Evolutionary conservation across 2,797 vertebrate genomes (phyloP), one percentile per base, ranked within the genome.

Genomic region (Siniperca obscura): DNA sequence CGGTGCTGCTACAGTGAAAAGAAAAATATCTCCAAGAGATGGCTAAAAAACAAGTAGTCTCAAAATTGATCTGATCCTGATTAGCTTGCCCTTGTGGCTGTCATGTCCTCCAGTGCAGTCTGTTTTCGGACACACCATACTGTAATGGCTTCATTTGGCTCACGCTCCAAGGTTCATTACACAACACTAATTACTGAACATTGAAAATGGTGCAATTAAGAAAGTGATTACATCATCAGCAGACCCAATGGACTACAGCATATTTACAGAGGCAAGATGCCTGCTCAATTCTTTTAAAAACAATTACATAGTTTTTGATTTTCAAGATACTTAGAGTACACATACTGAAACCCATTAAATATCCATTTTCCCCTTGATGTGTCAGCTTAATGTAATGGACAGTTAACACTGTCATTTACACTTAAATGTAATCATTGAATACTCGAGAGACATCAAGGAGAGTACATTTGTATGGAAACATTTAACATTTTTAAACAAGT

Each of bases 181-280:
- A 91, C 92, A 82, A 76, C 76, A 88, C 95, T 96, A 96, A 95
- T 96, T 93, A 94, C 90, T 93, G 92, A 87, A 89, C 89, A 93
- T 90, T 84, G 87, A 90, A 95, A 96, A 96, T 94, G 91, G 88
- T 92, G 91, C 88, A 95, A 85, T 93, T 95, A 92, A 90, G 92
- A 95, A 91, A 92, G 83, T 69, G 92, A 91, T 87, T 89, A 81
- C 93, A 94, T 94, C 94, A 92, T 91, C 92, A 94, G 83, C 74
- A 85, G 92, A 92, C 90, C 86, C 86, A 94, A 84, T 86, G 86
- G 95, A 91, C 91, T 88, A 87, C 73, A 87, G 86, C 91, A 78
- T 94, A 92, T 93, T 94, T 94, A 93, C 90, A 90, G 80, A 87
- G 82, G 86, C 25, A 16, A 83, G 76, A 78, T 70, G 83, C 78